Evolutionary conservation across 92 coral and sea anemone species (phyloP).

Genomic region (Bergia sp.): DNA sequence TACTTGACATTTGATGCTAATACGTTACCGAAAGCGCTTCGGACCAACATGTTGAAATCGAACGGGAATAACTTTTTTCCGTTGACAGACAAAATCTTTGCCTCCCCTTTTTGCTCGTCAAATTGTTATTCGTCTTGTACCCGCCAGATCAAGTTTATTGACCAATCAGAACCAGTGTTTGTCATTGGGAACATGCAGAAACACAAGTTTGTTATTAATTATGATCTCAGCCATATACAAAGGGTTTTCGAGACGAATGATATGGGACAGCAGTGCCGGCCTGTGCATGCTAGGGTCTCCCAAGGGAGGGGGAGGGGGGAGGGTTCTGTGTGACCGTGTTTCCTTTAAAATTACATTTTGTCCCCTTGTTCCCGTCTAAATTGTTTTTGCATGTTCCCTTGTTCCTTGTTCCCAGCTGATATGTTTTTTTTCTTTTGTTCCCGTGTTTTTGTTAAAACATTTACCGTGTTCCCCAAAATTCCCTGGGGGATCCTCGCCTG

Average conservation of each 20-base stretch:
- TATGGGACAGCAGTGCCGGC: background rate
- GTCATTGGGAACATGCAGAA: background rate
- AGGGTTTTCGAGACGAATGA: background rate
- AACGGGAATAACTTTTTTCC: background rate
- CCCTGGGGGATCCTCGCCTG: too few relatives aligned
- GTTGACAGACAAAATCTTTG: background rate
- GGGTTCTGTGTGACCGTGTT: too few relatives aligned
- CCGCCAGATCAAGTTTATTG: background rate
- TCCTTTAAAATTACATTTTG: too few relatives aligned
- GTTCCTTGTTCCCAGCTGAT: too few relatives aligned
- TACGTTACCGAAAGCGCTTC: background rate
- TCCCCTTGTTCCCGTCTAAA: too few relatives aligned
- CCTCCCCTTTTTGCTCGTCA: background rate
- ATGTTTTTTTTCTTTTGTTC: too few relatives aligned
- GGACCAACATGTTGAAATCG: background rate
- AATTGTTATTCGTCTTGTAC: background rate
- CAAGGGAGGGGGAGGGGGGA: too few relatives aligned
- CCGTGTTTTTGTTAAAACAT: too few relatives aligned
- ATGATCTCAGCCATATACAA: background rate
- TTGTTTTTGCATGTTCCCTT: too few relatives aligned
- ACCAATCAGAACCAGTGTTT: background rate
- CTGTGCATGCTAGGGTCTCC: too few relatives aligned
- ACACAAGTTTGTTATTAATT: background rate
- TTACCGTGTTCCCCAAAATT: too few relatives aligned
- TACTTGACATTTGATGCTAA: background rate